Evolutionary conservation across 2,888 invertebrate species (phyloP), one percentile per base, ranked within the genome.

Genomic region (Morinoia aosen): DNA sequence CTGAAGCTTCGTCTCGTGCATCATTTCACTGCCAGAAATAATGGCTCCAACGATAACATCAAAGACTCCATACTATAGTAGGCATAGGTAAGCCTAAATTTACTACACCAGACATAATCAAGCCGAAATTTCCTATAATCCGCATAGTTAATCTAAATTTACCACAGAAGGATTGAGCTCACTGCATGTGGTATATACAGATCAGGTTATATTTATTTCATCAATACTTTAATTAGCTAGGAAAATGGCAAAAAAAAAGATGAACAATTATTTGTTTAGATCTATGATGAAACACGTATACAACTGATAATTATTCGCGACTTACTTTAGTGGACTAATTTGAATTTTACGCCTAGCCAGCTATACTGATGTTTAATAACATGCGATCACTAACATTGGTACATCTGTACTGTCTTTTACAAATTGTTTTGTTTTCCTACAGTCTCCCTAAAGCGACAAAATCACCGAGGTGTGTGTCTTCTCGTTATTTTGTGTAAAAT

Each of bases 371-470:
- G 7, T 33, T 64, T 4, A 64, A 64, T 64, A 1, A 25, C 33
- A 25, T 33, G 33, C 19, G 33, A 64, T 25, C 16, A 33, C 33
- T 64, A 33, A 33, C 19, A 64, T 64, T 33, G 33, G 16, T 16
- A 7, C 33, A 25, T 25, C 64, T 64, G 16, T 25, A 90, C 7
- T 90, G 14, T 19, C 40, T 90, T 90, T 48, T 40, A 90, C 39
- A 40, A 39, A 40, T 90, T 8, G 39, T 33, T 90, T 48, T 90
- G 40, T 48, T 90, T 19, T 90, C 19, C 10, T 90, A 90, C 90
- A 90, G 90, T 40, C 90, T 90, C 40, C 90, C 90, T 16, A 90
- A 90, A 90, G 90, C 90, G 90, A 90, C 90, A 14, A 90, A 90
- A 48, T 90, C 90, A 39, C 90, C 90, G 90, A 90, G 90, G 90